phyloP scores from a whole-genome alignment of 2,113 vertebrate genomes.

The Brachypodius melanocephalos region DNA sequence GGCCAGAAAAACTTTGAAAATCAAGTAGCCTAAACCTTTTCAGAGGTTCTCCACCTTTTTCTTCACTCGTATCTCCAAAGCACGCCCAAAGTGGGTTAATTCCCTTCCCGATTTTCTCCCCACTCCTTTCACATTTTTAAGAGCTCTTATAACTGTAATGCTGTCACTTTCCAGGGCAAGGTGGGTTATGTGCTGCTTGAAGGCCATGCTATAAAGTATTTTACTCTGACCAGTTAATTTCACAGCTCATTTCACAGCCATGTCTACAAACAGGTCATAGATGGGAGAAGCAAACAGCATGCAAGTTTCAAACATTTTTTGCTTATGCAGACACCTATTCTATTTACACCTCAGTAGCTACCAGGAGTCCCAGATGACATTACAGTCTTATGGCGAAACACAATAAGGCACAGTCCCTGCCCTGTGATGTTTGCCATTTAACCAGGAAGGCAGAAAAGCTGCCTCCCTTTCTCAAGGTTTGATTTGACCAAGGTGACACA shows the following conservation, averaged over 20 bases:
- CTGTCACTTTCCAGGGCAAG: background rate
- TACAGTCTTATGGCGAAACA: background rate
- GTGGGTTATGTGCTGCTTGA: background rate
- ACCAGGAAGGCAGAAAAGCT: background rate
- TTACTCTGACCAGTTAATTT: background rate
- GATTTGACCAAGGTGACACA: background rate
- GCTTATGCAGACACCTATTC: background rate
- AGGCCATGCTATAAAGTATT: background rate
- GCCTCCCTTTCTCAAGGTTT: background rate
- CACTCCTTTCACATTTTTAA: background rate
- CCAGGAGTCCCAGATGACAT: background rate
- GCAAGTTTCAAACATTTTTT: background rate
- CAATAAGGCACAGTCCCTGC: background rate
- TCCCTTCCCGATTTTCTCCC: rapidly evolving
- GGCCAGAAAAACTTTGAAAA: background rate
- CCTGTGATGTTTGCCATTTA: background rate
- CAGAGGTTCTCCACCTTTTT: background rate
- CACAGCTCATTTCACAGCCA: constrained; percentile 15
- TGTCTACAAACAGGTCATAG: background rate
- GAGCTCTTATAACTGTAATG: background rate
- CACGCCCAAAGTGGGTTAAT: background rate
- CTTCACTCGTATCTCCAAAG: background rate
- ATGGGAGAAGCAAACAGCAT: background rate
- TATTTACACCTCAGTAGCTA: background rate
- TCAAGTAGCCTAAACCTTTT: background rate